Evolutionary conservation across 1,140 invertebrate species (phyloP), one percentile per base, ranked within the genome.

Genomic region (Drosophila asahinai): DNA sequence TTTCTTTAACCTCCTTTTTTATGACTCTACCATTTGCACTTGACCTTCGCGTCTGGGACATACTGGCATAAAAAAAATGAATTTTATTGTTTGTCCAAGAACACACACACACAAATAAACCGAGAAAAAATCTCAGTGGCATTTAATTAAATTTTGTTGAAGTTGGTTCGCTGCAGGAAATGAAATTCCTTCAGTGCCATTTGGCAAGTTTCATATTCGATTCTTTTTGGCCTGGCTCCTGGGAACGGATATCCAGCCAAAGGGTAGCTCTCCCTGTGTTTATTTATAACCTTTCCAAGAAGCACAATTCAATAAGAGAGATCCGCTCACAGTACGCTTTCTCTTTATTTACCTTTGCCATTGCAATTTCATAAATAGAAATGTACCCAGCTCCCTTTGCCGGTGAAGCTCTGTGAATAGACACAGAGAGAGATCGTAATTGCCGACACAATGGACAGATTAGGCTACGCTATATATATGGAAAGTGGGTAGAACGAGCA

Each of bases 111-210:
- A 47, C 33, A 66, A 66, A 54, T 49, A 65, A 47, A 66, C 58
- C 33, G 8, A 55, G 17, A 63, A 66, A 65, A 75, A 59, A 51
- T 52, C 33, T 57, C 2, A 47, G 42, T 12, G 66, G 54, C 66
- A 70, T 83, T 77, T 87, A 86, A 86, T 87, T 87, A 83, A 86
- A 67, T 76, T 82, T 61, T 54, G 25, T 49, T 25, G 9, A 57
- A 57, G 9, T 57, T 22, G 42, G 22, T 22, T 43, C 17, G 48
- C 52, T 38, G 64, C 64, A 57, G 52, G 55, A 83, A 83, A 83
- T 80, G 51, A 80, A 77, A 80, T 84, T 81, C 63, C 62, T 66
- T 55, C 19, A 43, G 40, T 59, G 42, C 42, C 38, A 47, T 42
- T 80, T 55, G 51, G 19, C 30, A 43, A 65, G 40, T 36, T 65